These are phyloP conservation scores for Rhea pennata DNA, from an alignment of 2,113 vertebrate species.

Conservation along the genomic window DNA sequence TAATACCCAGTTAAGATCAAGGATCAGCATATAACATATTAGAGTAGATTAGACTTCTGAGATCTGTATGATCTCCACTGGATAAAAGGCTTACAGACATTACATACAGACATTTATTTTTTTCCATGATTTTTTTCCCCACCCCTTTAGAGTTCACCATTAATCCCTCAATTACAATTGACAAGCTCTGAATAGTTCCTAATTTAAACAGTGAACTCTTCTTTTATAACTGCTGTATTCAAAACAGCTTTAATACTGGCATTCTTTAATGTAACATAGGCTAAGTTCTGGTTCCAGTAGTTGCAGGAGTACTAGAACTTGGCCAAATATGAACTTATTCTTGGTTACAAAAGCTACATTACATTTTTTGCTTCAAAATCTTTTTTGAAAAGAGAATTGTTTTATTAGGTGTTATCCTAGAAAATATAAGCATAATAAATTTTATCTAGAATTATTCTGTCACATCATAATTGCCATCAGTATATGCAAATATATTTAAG, in stretches of 20 bases:
- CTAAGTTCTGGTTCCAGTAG: neutral
- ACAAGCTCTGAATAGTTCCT: conserved; percentile 4
- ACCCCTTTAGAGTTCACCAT: neutral
- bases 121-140: neutral
- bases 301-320: neutral
- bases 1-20: neutral
- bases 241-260: neutral
- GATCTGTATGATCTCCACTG: neutral
- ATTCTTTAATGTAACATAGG: neutral
- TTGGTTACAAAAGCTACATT: neutral
- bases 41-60: neutral
- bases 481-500: conserved; percentile 7
- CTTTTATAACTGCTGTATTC: neutral
- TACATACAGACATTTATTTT: conserved; percentile 1
- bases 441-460: conserved; percentile 11
- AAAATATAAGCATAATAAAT: conserved; percentile 22
- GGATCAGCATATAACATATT: neutral
- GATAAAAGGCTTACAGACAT: conserved; percentile 14
- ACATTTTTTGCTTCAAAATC: neutral
- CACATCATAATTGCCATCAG: neutral
- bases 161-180: neutral
- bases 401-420: neutral
- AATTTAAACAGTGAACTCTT: neutral
- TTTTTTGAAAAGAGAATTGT: neutral
- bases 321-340: neutral